Evolutionary conservation across 1,140 invertebrate species (phyloP), one percentile per base, ranked within the genome.

Genomic region (Hycleus phaleratus): DNA sequence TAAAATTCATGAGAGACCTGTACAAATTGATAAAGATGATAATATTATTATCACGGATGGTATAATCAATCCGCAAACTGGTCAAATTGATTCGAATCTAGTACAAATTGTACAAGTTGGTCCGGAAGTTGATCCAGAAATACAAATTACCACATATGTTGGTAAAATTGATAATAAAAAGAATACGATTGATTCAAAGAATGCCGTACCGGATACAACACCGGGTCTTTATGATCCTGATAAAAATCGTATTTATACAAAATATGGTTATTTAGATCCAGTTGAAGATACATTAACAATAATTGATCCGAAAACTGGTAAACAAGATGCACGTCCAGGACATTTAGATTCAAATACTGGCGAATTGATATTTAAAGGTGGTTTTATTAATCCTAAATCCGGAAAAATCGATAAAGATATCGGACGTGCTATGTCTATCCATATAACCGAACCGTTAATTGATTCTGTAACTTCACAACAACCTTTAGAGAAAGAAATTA

Each of bases 241-340:
- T 63, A 82, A 77, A 45, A 83, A 83, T 61, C 82, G 80, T 62
- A 83, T 85, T 51, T 80, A 84, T 55, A 84, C 83, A 0, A 85
- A 85, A 68, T 85, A 84, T 62, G 83, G 83, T 2, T 77, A 83
- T 66, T 80, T 85, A 49, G 82, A 85, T 70, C 76, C 84, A 11
- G 75, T 84, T 2, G 82, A 80, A 68, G 81, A 83, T 46, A 83
- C 82, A 3, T 78, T 85, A 3, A 81, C 81, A 3, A 79, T 82
- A 55, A 79, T 76, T 40, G 83, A 85, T 70, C 66, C 75, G 7
- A 81, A 80, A 61, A 77, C 78, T 24, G 79, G 78, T 7, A 81
- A 79, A 63, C 67, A 74, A 56, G 79, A 81, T 58, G 67, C 72
- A 11, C 77, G 77, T 68, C 70, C 75, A 43, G 79, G 79, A 39